phyloP scores from a whole-genome alignment of 2,888 invertebrate genomes.

The Cyclophora albipunctata region DNA sequence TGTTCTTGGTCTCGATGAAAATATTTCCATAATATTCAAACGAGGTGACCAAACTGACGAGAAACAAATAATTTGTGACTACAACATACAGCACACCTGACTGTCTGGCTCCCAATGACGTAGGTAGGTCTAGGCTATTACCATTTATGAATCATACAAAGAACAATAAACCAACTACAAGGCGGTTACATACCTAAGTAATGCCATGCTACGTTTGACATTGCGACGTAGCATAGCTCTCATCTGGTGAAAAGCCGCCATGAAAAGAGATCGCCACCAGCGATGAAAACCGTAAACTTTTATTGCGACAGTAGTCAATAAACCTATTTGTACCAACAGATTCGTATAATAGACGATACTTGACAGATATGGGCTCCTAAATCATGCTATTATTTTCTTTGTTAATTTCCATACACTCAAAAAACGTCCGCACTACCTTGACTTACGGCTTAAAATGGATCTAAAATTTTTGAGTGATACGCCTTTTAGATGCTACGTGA shows the following conservation, averaged over 20 bases:
- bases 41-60: too few relatives aligned
- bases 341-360: slow-evolving; percentile 59
- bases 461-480: slow-evolving; percentile 14
- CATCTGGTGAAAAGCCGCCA: too few relatives aligned
- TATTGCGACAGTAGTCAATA: slow-evolving; percentile 62
- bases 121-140: background rate
- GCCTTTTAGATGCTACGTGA: slow-evolving; percentile 27
- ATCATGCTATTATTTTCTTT: slow-evolving; percentile 61
- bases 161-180: too few relatives aligned
- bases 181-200: too few relatives aligned
- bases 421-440: slow-evolving; percentile 18
- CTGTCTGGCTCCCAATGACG: slow-evolving; percentile 14
- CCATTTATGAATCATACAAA: too few relatives aligned
- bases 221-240: too few relatives aligned
- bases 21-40: too few relatives aligned
- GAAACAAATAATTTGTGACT: too few relatives aligned
- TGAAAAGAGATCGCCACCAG: slow-evolving; percentile 25
- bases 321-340: slow-evolving; percentile 67
- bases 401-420: slow-evolving; percentile 21
- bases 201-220: too few relatives aligned
- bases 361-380: slow-evolving; percentile 61
- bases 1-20: too few relatives aligned
- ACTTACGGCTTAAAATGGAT: slow-evolving; percentile 18
- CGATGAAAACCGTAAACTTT: slow-evolving; percentile 53
- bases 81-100: slow-evolving; percentile 10